These are phyloP conservation scores for Nephrotoma guestfalica DNA, from an alignment of 2,888 invertebrate genomes.

Conservation along the genomic window DNA sequence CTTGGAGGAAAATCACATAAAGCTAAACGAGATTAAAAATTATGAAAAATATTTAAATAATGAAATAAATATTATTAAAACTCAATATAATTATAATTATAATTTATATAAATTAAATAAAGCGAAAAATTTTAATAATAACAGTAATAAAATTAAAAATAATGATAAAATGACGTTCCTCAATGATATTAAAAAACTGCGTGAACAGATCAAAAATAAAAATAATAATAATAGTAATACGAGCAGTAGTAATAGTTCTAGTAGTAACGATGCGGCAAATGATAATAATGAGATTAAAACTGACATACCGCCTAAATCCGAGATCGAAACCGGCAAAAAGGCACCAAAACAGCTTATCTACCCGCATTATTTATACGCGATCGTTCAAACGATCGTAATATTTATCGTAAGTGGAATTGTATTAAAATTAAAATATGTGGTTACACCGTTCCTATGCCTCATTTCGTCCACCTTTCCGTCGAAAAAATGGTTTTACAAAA, in stretches of 20 bases:
- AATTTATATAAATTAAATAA: slow-evolving; percentile 24
- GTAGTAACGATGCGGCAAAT: not conserved
- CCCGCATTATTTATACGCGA: slow-evolving; percentile 43
- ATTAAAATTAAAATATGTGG: slow-evolving; percentile 64
- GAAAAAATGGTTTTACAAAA: slow-evolving; percentile 39
- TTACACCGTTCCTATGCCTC: slow-evolving; percentile 64
- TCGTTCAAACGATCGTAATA: slow-evolving; percentile 56
- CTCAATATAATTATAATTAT: slow-evolving; percentile 27
- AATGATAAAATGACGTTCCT: slow-evolving; percentile 25
- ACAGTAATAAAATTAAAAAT: slow-evolving; percentile 20
- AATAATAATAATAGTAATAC: not conserved
- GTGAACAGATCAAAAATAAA: slow-evolving; percentile 21
- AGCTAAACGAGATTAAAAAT: slow-evolving; percentile 27
- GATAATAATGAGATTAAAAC: not conserved
- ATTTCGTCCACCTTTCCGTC: slow-evolving; percentile 50
- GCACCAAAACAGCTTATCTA: not conserved
- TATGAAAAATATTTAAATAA: slow-evolving; percentile 25
- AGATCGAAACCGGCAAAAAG: not conserved
- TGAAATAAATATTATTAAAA: slow-evolving; percentile 23
- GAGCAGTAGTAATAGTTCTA: not conserved
- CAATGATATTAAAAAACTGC: slow-evolving; percentile 26
- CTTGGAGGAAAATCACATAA: slow-evolving; percentile 30
- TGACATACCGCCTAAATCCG: not conserved
- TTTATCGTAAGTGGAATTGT: slow-evolving; percentile 56
- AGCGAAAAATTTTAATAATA: slow-evolving; percentile 20